Base-by-base conservation (phyloP, 2,797 vertebrate genomes). In the Kryptopterus vitreolus region DNA sequence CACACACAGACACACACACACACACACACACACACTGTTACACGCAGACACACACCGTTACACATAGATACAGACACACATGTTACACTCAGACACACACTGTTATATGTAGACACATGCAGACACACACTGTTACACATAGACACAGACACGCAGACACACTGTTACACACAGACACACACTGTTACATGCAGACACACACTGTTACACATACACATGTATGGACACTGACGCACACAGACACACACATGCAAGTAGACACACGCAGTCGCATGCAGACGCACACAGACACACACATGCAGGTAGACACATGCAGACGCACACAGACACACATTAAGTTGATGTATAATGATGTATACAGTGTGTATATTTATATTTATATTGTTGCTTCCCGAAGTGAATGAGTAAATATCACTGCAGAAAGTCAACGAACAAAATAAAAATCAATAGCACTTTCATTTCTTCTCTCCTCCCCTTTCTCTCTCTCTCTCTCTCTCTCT, bases 361-460 rank as follows among this genome's bases (percentile, higher is more conserved):
- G 62, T 31, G 43, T 26, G 43, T 4, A 57, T 38, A 38, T 38
- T 38, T 5, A 5, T 6, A 52, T 24, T 66, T 4, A 57, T 38
- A 38, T 38, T 38, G 38, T 9, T 6, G 63, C 35, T 66, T 46
- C 65, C 31, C 58, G 57, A 63, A 78, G 78, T 79, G 63, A 82
- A 76, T 65, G 77, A 82, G 82, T 75, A 83, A 82, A 84, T 83
- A 85, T 86, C 74, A 85, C 62, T 50, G 75, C 79, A 55, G 77
- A 31, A 74, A 80, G 76, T 86, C 69, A 65, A 86, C 81, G 70
- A 85, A 83, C 79, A 72, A 81, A 80, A 83, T 86, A 85, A 86
- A 86, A 86, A 86, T 86, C 85, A 82, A 86, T 86, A 86, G 81
- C 85, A 85, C 85, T 86, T 76, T 85, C 52, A 62, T 79, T 70